Evolutionary conservation across 2,113 vertebrate genomes (phyloP), one percentile per base, ranked within the genome.

Genomic region (Furnarius figulus): DNA sequence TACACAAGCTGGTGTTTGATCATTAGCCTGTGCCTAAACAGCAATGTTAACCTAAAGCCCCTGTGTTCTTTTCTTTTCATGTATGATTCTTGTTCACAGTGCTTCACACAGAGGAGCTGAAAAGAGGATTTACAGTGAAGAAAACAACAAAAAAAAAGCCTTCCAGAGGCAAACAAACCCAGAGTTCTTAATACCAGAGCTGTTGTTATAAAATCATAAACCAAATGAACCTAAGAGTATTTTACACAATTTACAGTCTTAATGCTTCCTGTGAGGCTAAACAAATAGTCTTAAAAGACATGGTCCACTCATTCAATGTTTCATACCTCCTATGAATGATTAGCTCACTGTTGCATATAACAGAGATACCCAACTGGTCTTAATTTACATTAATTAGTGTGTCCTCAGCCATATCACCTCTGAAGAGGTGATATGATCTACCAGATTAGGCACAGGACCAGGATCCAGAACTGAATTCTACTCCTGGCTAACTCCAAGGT

Each of bases 1-100:
- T 68, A 61, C 35, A 44, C 72, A 90, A 80, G 28, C 61, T 80
- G 85, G n/a, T 63, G 35, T 94, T 94, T 96, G 85, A 93, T 97
- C 91, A 74, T 35, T 84, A 85, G 63, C n/a, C 87, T 5, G 0
- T 90, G 52, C 55, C 44, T 90, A 84, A 95, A 85, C 35, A 88
- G 31, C 1, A 22, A 24, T 81, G 68, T 80, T 96, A 90, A 95
- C 61, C 59, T 71, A 84, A 91, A 90, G 52, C 47, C 55, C 33
- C 33, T 71, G 28, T 92, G 63, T 86, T 93, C 82, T 93, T 91
- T 96, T 83, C 87, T 90, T 39, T 66, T 77, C 79, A 84, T 83
- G 68, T 78, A 82, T 66, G 66, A 65, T 87, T 92, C 81, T 96
- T 91, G 31, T 66, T 93, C 77, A 91, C 70, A 92, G 65, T 90